Percentiles rank a stretch among this genome's conserved stretches.
Conservation (phyloP, 2,888 invertebrate species). For the Drosophila imparisetae region DNA sequence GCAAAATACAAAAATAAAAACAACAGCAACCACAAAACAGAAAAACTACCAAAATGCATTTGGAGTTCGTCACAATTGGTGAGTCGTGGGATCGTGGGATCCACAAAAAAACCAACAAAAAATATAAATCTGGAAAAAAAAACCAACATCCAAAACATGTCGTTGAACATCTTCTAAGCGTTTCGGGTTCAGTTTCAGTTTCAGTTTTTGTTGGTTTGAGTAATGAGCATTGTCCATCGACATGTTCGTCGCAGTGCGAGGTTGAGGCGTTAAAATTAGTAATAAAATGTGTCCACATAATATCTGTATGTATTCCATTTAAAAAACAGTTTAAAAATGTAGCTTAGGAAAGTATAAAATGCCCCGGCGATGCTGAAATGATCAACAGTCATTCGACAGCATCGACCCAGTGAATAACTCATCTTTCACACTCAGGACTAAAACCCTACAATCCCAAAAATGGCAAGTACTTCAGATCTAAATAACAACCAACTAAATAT, state of each 20-base stretch:
- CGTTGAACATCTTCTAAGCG: constrained; percentile 50
- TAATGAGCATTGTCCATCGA: constrained; percentile 66
- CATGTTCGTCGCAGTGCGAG: constrained; percentile 39
- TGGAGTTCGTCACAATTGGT: constrained; percentile 38
- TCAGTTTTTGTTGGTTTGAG: constrained; percentile 50
- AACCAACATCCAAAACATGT: constrained; percentile 9
- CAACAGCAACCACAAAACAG: constrained; percentile 23
- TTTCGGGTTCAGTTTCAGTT: constrained; percentile 39
- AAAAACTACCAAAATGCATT: constrained; percentile 47
- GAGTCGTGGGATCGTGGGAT: constrained; percentile 72
- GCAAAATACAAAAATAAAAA: constrained; percentile 28
- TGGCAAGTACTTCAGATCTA: constrained; percentile 36
- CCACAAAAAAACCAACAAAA: constrained; percentile 14
- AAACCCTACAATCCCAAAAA: constrained; percentile 13
- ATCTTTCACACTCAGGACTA: constrained; percentile 10
- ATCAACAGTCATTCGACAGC: constrained; percentile 58
- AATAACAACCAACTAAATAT: not conserved
- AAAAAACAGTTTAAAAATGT: constrained; percentile 36
- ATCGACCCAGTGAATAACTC: constrained; percentile 40
- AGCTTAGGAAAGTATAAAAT: constrained; percentile 63
- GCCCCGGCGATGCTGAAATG: constrained; percentile 16
- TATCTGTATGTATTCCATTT: constrained; percentile 36
- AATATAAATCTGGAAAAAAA: constrained; percentile 11
- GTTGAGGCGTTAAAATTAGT: constrained; percentile 57
- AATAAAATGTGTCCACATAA: constrained; percentile 64